Conservation (phyloP, 2,888 invertebrate genomes). For the Philopedon plagiatum region DNA sequence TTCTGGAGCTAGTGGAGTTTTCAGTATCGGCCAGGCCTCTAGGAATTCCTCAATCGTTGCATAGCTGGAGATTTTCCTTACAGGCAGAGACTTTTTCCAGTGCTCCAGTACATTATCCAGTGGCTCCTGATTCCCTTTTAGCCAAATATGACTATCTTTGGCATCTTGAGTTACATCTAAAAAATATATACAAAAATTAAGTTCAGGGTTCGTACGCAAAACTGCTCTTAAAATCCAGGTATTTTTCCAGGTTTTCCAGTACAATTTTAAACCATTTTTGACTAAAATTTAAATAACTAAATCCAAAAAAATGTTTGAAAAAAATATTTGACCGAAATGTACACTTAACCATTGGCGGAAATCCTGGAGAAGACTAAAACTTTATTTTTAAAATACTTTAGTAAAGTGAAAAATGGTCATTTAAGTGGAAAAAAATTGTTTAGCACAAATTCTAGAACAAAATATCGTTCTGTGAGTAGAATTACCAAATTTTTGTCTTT, state of each 20-base stretch:
- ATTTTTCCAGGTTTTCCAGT: not conserved
- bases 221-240: not conserved
- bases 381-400: not conserved
- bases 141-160: conserved; percentile 9
- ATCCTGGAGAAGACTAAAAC: not conserved
- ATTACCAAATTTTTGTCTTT: too few species aligned
- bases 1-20: conserved; percentile 9
- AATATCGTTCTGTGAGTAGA: too few species aligned
- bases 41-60: not conserved
- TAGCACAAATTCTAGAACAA: too few species aligned
- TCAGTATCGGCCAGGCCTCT: conserved; percentile 2
- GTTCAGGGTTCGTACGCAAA: not conserved
- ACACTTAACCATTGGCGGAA: not conserved
- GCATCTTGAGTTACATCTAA: conserved; percentile 5
- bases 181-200: conserved; percentile 5
- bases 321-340: not conserved
- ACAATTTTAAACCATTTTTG: too few species aligned
- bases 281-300: too few species aligned
- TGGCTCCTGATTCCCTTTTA: conserved; percentile 8
- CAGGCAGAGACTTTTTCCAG: conserved; percentile 11
- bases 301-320: not conserved
- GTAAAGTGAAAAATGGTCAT: conserved; percentile 1
- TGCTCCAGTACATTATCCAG: conserved; percentile 4
- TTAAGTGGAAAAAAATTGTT: not conserved
- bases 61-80: not conserved